A percentile compares a stretch with the other conserved stretches of the same genome.
Evolutionary conservation across 2,797 vertebrate genomes (phyloP).

Genomic region (Chaunax sp.): DNA sequence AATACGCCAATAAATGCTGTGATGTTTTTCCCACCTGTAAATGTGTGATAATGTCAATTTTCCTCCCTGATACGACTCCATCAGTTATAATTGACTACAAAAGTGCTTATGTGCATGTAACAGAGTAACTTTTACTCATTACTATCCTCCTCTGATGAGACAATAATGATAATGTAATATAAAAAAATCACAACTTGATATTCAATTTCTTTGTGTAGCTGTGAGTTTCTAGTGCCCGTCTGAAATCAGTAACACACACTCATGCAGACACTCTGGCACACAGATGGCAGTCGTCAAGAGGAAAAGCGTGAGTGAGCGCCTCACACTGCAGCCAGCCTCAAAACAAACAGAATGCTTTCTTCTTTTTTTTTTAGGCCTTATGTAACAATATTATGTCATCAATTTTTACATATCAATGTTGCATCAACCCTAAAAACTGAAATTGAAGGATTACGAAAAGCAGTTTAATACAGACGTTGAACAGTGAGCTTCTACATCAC

Average conservation of each 20-base stretch:
- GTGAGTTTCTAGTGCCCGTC: neutral
- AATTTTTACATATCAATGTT: conserved; percentile 44
- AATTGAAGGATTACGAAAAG: conserved; percentile 35
- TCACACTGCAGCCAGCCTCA: conserved; percentile 23
- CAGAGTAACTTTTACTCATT: neutral
- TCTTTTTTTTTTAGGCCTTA: conserved; percentile 43
- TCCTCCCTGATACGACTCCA: too few relatives aligned
- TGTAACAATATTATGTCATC: conserved; percentile 53
- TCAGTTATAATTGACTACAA: too few relatives aligned
- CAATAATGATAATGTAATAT: neutral
- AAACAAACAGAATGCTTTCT: conserved; percentile 35
- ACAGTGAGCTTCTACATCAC: conserved; percentile 4
- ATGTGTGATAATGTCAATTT: too few relatives aligned
- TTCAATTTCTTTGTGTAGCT: too few relatives aligned
- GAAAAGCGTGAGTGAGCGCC: conserved; percentile 30
- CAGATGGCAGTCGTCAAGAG: conserved; percentile 38
- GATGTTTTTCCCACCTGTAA: too few relatives aligned
- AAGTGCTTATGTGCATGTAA: neutral
- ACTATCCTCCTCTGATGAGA: neutral
- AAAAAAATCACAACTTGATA: neutral
- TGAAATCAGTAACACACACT: neutral
- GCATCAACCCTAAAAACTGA: conserved; percentile 28
- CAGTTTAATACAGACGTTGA: conserved; percentile 2
- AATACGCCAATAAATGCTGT: too few relatives aligned
- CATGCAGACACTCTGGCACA: conserved; percentile 10